phyloP scores from a whole-genome alignment of 2,888 invertebrate species.

The Hypsopygia costalis region DNA sequence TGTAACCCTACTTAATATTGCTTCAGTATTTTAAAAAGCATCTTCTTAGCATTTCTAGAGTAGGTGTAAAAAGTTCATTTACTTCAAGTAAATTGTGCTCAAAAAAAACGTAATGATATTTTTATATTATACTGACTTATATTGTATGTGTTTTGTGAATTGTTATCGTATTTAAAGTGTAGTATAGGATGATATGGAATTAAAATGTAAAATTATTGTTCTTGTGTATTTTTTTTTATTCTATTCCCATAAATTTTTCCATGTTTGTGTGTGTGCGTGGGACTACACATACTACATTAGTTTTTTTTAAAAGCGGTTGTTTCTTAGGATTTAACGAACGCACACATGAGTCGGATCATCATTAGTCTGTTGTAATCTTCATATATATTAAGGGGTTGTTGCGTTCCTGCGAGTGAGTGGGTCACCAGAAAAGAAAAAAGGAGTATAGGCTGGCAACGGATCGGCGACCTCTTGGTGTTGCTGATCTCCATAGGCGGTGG shows the following conservation, averaged over 20 bases:
- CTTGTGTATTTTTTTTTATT: neutral
- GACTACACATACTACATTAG: too few relatives aligned
- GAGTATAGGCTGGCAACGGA: too few relatives aligned
- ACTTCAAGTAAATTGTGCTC: conserved; percentile 36
- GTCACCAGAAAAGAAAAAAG: too few relatives aligned
- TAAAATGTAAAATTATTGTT: neutral
- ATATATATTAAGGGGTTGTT: too few relatives aligned
- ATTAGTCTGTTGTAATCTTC: too few relatives aligned
- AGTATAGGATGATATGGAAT: conserved; percentile 27
- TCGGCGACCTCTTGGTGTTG: too few relatives aligned
- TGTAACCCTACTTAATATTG: conserved; percentile 22
- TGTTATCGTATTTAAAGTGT: conserved; percentile 30
- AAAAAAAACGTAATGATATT: conserved; percentile 36
- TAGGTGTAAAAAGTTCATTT: conserved; percentile 23
- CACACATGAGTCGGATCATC: too few relatives aligned
- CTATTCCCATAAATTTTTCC: neutral
- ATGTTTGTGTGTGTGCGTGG: too few relatives aligned
- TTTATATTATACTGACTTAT: conserved; percentile 29
- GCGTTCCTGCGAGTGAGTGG: too few relatives aligned
- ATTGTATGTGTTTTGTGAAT: conserved; percentile 32
- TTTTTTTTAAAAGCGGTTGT: too few relatives aligned
- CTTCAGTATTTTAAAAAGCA: conserved; percentile 39
- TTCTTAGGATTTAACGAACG: too few relatives aligned
- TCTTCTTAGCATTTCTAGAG: conserved; percentile 51
- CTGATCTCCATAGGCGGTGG: too few relatives aligned